A percentile compares a stretch with the other conserved stretches of the same genome.
Evolutionary conservation across 2,113 vertebrate species (phyloP).

Genomic region (Pampusana beccarii): DNA sequence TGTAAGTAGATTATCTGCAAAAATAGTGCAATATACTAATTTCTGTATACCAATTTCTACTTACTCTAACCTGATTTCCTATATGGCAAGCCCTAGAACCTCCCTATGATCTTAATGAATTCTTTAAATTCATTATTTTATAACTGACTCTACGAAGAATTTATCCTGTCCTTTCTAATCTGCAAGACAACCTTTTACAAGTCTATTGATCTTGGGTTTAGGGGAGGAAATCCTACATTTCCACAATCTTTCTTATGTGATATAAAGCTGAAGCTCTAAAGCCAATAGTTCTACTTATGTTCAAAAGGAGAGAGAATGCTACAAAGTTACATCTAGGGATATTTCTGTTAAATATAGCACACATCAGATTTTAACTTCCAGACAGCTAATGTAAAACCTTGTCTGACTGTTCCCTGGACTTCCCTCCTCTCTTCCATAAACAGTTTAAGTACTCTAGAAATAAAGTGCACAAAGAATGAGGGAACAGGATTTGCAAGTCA

Average conservation of each 20-base stretch:
- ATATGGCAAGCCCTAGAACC: not conserved
- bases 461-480: not conserved
- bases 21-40: not conserved
- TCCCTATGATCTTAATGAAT: not conserved
- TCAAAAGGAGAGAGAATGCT: not conserved
- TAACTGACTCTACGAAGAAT: not conserved
- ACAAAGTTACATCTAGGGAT: not conserved
- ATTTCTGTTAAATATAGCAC: not conserved
- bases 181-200: not conserved
- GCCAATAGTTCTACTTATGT: not conserved
- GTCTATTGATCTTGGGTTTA: not conserved
- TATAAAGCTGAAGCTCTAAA: not conserved
- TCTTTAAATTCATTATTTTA: not conserved
- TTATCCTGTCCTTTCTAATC: not conserved
- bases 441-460: not conserved
- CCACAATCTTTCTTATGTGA: not conserved
- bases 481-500: not conserved
- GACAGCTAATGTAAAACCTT: not conserved
- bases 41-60: not conserved
- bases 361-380: not conserved
- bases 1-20: not conserved
- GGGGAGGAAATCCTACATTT: not conserved
- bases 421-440: not conserved
- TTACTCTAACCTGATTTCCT: not conserved
- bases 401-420: not conserved